Evolutionary conservation across 1,140 invertebrate genomes (phyloP), one percentile per base, ranked within the genome.

Genomic region (Parasteatoda tepidariorum): DNA sequence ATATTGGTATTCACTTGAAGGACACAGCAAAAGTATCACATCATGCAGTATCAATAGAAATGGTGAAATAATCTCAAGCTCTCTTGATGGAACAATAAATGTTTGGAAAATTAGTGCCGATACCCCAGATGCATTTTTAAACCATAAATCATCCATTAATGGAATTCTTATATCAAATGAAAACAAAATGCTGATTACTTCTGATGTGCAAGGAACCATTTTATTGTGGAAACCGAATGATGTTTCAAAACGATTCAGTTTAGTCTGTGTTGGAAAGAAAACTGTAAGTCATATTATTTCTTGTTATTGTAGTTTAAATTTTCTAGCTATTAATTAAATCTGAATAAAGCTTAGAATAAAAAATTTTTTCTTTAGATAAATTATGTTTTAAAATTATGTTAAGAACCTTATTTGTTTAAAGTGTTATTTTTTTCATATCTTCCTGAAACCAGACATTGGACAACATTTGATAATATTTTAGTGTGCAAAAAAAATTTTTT

Each of bases 1-100:
- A 61, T 82, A 61, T 61, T 61, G 34, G 7, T 82, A 48, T 70
- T 82, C 78, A 3, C 31, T 82, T 38, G 66, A 82, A 61, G 78
- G 78, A 3, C 78, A 82, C 9, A 82, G 67, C 26, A 82, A 38
- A 82, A 6, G 33, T 61, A 82, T 82, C 31, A 82, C 78, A 41
- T 82, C 78, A 41, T 82, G 78, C 22, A 70, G 54, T 24, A 22
- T n/a, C 4, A 62, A 31, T 70, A n/a, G 55, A 30, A 61, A 38
- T 61, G 34, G 55, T 15, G 78, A 82, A 62, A 31, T 82, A 34
- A 13, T 82, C 11, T 82, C 78, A 26, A 59, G 78, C 48, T 82
- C 78, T 24, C 31, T 82, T 26, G 78, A 82, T 82, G 78, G 78
- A 7, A 70, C 66, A 61, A 55, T 82, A 15, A 82, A 71, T 71